Evolutionary conservation across 2,797 vertebrate genomes (phyloP).

Genomic region (Nannoperca australis): DNA sequence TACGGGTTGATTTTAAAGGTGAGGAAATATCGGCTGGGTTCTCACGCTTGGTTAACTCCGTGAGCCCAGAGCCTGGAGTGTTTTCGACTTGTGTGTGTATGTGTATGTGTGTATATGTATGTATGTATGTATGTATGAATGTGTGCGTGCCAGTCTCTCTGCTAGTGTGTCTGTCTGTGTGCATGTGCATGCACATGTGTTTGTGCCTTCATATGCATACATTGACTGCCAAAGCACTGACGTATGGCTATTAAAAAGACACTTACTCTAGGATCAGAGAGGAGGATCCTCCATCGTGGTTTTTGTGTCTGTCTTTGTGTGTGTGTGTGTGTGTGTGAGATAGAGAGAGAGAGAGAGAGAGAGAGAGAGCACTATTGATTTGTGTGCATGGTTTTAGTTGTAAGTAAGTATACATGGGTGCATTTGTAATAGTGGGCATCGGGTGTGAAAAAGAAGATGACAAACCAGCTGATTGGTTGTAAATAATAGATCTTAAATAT

Average conservation of each 20-base stretch:
- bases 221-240: conserved; percentile 64
- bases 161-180: conserved; percentile 35
- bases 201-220: conserved; percentile 66
- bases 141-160: conserved; percentile 20
- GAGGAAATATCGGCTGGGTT: conserved; percentile 83
- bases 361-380: neutral
- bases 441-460: conserved; percentile 53
- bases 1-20: conserved; percentile 83
- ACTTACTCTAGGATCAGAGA: conserved; percentile 51
- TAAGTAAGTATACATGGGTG: conserved; percentile 3
- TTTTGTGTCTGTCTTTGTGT: conserved; percentile 34
- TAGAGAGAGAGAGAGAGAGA: too few species aligned
- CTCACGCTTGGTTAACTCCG: conserved; percentile 84
- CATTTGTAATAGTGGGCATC: conserved; percentile 41
- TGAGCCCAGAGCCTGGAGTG: conserved; percentile 82
- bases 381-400: neutral
- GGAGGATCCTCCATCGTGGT: conserved; percentile 30
- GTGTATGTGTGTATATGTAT: conserved; percentile 29
- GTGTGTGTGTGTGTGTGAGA: neutral
- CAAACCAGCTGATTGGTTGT: conserved; percentile 76
- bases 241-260: conserved; percentile 72
- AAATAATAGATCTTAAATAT: conserved; percentile 82
- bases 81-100: conserved; percentile 64
- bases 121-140: conserved; percentile 40
- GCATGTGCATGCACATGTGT: conserved; percentile 30